A percentile compares a stretch with the other conserved stretches of the same genome.
phyloP scores from a whole-genome alignment of 1,140 invertebrate species.

The Druon quercuslanigerum region DNA sequence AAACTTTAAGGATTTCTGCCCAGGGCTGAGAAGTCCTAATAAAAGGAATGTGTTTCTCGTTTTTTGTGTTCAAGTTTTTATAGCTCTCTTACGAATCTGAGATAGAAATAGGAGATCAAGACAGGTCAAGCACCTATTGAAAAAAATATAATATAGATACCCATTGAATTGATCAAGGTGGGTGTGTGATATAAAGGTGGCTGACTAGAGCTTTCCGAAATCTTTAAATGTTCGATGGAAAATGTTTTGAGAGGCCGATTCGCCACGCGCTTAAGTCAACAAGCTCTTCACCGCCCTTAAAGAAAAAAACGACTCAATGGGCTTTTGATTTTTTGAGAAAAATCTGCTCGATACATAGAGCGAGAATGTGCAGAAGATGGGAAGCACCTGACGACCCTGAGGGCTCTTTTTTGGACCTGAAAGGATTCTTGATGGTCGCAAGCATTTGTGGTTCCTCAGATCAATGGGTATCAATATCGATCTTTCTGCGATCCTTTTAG shows the following conservation, averaged over 20 bases:
- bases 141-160: neutral
- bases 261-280: constrained; percentile 74
- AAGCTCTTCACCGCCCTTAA: constrained; percentile 66
- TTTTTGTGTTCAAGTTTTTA: too few species aligned
- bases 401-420: constrained; percentile 58
- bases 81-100: neutral
- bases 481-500: constrained; percentile 35
- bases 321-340: constrained; percentile 58
- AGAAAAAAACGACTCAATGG: constrained; percentile 49
- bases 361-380: constrained; percentile 10
- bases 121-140: constrained; percentile 1
- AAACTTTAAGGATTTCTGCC: too few species aligned
- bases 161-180: neutral
- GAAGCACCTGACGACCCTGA: constrained; percentile 66
- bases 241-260: constrained; percentile 68
- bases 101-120: neutral
- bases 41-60: too few species aligned
- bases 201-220: neutral
- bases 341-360: constrained; percentile 51
- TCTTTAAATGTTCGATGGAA: neutral
- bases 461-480: constrained; percentile 69
- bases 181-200: neutral
- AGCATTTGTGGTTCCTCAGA: constrained; percentile 62
- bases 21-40: too few species aligned
- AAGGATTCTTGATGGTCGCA: constrained; percentile 65